Evolutionary conservation across 2,113 vertebrate species (phyloP).

Genomic region (Nothobranchius furzeri): DNA sequence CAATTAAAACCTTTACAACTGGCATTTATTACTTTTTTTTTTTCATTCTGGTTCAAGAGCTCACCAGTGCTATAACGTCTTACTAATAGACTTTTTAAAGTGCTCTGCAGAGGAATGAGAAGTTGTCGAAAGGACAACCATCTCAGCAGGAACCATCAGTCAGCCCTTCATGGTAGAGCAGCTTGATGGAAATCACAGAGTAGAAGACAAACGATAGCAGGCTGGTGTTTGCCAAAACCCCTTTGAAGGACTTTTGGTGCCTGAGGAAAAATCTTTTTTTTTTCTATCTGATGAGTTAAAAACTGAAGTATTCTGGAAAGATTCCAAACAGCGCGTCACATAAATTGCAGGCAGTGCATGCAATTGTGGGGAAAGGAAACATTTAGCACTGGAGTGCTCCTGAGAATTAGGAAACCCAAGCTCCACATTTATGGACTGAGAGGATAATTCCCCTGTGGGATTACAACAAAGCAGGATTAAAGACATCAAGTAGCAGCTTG

Average conservation of each 20-base stretch:
- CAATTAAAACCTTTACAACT: neutral
- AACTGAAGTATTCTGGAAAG: neutral
- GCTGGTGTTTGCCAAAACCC: constrained; percentile 1
- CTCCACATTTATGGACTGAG: neutral
- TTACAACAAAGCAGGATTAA: neutral
- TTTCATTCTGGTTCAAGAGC: neutral
- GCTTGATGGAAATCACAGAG: constrained; percentile 5
- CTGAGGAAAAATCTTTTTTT: neutral
- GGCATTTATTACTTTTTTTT: neutral
- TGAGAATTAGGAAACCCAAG: neutral
- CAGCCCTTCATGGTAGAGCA: neutral
- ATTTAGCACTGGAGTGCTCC: neutral
- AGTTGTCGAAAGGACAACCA: constrained; percentile 3
- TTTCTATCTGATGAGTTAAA: constrained; percentile 13
- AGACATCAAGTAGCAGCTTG: no score
- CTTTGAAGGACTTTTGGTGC: constrained; percentile 11
- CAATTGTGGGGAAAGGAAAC: neutral
- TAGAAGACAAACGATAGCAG: constrained; percentile 7
- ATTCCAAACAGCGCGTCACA: neutral
- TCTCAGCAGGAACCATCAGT: constrained; percentile 4
- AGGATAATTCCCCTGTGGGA: constrained; percentile 3
- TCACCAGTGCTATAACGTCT: neutral
- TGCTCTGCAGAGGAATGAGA: neutral
- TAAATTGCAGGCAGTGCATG: neutral
- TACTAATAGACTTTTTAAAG: neutral